These are phyloP conservation scores for Brachyopa scutellaris DNA, from an alignment of 2,888 invertebrate species.

Conservation along the genomic window DNA sequence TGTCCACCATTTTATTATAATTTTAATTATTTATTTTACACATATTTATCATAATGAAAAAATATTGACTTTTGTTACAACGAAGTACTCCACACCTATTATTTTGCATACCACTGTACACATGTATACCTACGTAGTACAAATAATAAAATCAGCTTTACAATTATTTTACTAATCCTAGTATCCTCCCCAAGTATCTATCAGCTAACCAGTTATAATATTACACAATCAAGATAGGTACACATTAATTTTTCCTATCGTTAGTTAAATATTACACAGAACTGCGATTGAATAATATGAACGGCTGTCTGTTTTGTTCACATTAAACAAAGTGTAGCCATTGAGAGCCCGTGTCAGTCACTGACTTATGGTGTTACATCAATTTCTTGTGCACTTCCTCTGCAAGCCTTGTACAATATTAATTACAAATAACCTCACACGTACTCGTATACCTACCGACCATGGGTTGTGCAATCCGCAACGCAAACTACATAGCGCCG, in stretches of 20 bases:
- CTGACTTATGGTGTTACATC: background rate
- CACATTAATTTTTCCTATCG: background rate
- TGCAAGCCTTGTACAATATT: slow-evolving; percentile 20
- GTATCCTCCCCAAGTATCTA: too few species aligned
- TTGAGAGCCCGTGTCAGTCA: background rate
- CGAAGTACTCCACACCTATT: too few species aligned
- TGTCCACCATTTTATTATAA: too few species aligned
- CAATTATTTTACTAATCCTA: too few species aligned
- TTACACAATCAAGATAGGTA: too few species aligned
- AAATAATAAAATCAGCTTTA: too few species aligned
- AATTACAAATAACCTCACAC: slow-evolving; percentile 32
- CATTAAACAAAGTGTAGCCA: background rate
- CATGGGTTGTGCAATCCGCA: background rate
- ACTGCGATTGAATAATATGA: background rate
- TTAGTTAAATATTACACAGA: background rate
- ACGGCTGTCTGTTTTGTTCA: background rate
- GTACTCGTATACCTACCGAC: slow-evolving; percentile 6
- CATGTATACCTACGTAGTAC: too few species aligned
- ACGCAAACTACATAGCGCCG: background rate
- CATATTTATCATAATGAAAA: too few species aligned
- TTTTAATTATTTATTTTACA: too few species aligned
- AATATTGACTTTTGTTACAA: too few species aligned
- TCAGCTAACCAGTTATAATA: too few species aligned
- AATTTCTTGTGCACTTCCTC: slow-evolving; percentile 36
- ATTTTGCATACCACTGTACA: too few species aligned